These are phyloP conservation scores for Colostygia pectinataria DNA, from an alignment of 2,888 invertebrate species.

Conservation along the genomic window DNA sequence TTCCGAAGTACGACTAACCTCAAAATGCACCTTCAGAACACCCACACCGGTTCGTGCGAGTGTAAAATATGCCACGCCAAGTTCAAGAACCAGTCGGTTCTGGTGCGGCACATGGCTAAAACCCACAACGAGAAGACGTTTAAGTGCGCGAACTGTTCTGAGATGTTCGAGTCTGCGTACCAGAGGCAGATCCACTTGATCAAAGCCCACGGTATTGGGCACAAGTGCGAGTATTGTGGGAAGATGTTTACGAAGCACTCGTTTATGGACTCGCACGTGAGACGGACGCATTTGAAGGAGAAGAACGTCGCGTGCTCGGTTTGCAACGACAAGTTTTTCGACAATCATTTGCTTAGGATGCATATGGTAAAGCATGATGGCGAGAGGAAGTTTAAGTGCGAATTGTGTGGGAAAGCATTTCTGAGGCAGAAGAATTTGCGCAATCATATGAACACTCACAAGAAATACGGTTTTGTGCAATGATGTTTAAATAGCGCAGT, in stretches of 20 bases:
- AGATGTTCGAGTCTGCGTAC: conserved; percentile 76
- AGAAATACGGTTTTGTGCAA: conserved; percentile 64
- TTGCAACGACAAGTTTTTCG: conserved; percentile 70
- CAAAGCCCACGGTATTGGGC: conserved; percentile 70
- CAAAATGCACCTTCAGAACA: conserved; percentile 63
- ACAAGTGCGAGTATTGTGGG: conserved; percentile 66
- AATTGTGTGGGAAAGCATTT: conserved; percentile 82
- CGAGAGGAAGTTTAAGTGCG: conserved; percentile 80
- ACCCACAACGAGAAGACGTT: conserved; percentile 66
- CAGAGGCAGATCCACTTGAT: conserved; percentile 80
- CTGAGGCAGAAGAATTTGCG: conserved; percentile 83
- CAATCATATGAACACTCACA: conserved; percentile 80
- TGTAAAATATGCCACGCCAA: conserved; percentile 63
- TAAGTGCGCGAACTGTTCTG: conserved; percentile 68
- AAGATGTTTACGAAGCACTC: conserved; percentile 75
- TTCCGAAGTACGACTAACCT: conserved; percentile 64
- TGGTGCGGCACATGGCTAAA: conserved; percentile 68
- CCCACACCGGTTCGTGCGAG: conserved; percentile 62
- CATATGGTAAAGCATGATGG: conserved; percentile 82
- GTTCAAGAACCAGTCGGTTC: conserved; percentile 66
- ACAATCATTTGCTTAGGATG: conserved; percentile 63
- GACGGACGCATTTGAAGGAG: conserved; percentile 74
- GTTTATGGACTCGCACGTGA: conserved; percentile 71
- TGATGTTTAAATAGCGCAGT: too few species aligned
- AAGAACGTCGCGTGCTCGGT: conserved; percentile 69